Evolutionary conservation across 2,113 vertebrate species (phyloP), one percentile per base, ranked within the genome.

Genomic region (Probosciger aterrimus): DNA sequence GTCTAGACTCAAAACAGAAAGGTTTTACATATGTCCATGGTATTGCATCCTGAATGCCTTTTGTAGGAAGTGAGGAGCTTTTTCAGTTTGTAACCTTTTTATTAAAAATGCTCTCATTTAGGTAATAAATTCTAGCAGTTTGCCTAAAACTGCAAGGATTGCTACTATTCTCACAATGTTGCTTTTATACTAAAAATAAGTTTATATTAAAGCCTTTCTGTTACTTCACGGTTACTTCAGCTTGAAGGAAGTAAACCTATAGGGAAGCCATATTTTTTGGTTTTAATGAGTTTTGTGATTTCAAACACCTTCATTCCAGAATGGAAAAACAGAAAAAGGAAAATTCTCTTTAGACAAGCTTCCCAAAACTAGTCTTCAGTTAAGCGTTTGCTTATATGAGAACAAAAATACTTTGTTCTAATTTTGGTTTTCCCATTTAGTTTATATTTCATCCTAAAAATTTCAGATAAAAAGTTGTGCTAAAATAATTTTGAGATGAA

Each of bases 201-300:
- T 80, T 90, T 96, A 41, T 49, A 67, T 82, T 79, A 71, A 91
- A 92, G 53, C 22, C 20, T 46, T 96, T 96, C 46, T 95, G 10
- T 67, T 93, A 94, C 20, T 77, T 88, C 85, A 79, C 7, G 15
- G 70, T 90, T 79, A 44, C 37, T 60, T 82, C 52, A 86, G 47
- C 27, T 88, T 95, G 47, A 96, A 92, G 82, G 94, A 96, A 93
- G 37, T 82, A 91, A 92, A 82, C 5, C 6, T 24, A 41, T 4
- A 79, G 12, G 82, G 41, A 85, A 85, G 37, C 1, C 14, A 17
- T 17, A 25, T 12, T 62, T 83, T 62, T 95, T 73, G 59, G 2
- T 65, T 94, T 79, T 35, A 69, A 1, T 39, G 8, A 82, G 8
- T 30, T 73, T 65, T 90, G 15, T 52, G 37, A 73, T 88, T 91